These are phyloP conservation scores for Rhingia rostrata DNA, from an alignment of 2,888 invertebrate species.

Conservation along the genomic window DNA sequence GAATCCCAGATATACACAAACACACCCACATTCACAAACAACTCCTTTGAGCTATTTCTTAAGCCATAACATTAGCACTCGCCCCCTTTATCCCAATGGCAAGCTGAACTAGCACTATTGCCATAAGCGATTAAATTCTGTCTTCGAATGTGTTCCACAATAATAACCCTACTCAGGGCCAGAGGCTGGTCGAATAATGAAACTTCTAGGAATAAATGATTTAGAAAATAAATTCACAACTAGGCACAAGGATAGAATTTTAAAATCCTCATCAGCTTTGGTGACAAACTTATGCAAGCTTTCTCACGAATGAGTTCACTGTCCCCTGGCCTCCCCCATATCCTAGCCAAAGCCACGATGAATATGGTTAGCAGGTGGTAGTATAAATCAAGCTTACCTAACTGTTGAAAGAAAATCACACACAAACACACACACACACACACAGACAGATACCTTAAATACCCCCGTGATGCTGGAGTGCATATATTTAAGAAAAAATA, in stretches of 20 bases:
- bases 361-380: constrained; percentile 41
- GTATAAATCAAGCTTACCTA: constrained; percentile 46
- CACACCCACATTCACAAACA: neutral
- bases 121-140: constrained; percentile 31
- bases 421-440: neutral
- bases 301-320: constrained; percentile 13
- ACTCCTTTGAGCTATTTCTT: neutral
- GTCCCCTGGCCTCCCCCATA: neutral
- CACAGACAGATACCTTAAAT: neutral
- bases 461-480: neutral
- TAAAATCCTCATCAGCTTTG: constrained; percentile 27
- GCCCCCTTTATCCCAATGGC: neutral
- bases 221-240: constrained; percentile 37
- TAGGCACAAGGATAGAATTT: constrained; percentile 36
- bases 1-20: neutral
- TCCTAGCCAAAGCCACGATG: neutral
- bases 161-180: neutral
- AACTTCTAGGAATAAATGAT: constrained; percentile 39
- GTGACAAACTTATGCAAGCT: constrained; percentile 9
- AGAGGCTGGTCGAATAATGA: neutral
- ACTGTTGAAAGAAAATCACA: neutral
- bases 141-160: constrained; percentile 6
- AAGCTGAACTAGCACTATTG: constrained; percentile 8
- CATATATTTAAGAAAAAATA: neutral
- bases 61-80: constrained; percentile 5